Base-by-base conservation (phyloP, 2,888 invertebrate species). In the Perizoma flavofasciatum region DNA sequence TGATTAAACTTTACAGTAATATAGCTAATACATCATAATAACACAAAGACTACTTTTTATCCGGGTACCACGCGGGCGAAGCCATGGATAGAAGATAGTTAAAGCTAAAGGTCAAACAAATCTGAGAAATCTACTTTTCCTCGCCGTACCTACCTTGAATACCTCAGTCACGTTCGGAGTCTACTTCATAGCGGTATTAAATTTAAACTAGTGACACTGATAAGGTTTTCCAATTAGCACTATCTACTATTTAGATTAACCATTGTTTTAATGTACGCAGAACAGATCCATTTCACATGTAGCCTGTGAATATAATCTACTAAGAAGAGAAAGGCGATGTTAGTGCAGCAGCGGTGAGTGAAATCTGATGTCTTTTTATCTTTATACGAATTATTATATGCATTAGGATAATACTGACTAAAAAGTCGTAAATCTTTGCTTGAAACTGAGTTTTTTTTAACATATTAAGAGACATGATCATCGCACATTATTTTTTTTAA, bases 181-280 rank as follows among this genome's bases (percentile, higher is more conserved):
- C 49, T 52, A 49, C 55, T 49, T 61, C 49, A 37, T 49, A 49
- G 41, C 44, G 56, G 61, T 56, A 22, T 52, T 49, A 32, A 43
- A n/a, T 40, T 11, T 40, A n/a, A 34, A 6, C 35, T 9, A n/a
- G 22, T 32, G 9, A 43, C 40, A 39, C 32, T 39, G 40, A 40
- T 40, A 56, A 40, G 37, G 9, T 49, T 44, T 49, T 8, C 11
- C 50, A n/a, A 50, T 46, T 50, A 41, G 40, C 5, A 45, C 39
- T 40, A 50, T 47, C 22, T 9, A 46, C 41, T 33, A 11, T 11
- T 46, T 22, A 40, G 9, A 50, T 41, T 34, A 35, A 5, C 49
- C 22, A 47, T 57, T 57, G 50, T 57, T 44, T 10, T 5, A 49
- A 7, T 52, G 22, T 37, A 44, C 22, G 40, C 41, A 40, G 35